Evolutionary conservation across 2,888 invertebrate genomes (phyloP).

Genomic region (Subacronicta megacephala): DNA sequence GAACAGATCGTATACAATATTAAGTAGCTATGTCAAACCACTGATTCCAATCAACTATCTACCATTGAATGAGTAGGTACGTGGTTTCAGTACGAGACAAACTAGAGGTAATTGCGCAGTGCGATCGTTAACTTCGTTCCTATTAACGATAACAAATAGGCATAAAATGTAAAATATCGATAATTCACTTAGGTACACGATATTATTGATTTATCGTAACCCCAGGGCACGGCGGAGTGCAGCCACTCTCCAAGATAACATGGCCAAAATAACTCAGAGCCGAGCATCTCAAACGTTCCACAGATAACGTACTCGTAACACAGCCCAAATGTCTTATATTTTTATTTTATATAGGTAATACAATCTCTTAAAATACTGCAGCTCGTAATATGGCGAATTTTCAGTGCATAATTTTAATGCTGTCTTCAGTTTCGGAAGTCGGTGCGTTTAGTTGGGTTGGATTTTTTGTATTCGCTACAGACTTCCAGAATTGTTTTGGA

Average conservation of each 20-base stretch:
- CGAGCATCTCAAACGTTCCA: conserved; percentile 75
- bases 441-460: too few relatives aligned
- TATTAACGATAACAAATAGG: conserved; percentile 62
- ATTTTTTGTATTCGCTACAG: too few relatives aligned
- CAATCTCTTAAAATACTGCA: conserved; percentile 9
- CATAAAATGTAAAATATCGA: conserved; percentile 72
- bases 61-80: conserved; percentile 27
- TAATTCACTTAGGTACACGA: conserved; percentile 76
- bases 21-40: conserved; percentile 29
- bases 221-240: conserved; percentile 73
- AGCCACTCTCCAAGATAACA: conserved; percentile 78
- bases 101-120: conserved; percentile 53
- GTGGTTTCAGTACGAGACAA: conserved; percentile 36
- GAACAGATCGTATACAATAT: conserved; percentile 3
- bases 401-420: conserved; percentile 61
- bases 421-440: too few relatives aligned
- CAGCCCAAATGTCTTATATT: conserved; percentile 64
- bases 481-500: too few relatives aligned
- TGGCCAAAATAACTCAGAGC: conserved; percentile 84
- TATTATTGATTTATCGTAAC: conserved; percentile 84
- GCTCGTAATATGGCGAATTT: conserved; percentile 56
- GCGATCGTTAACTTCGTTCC: conserved; percentile 57
- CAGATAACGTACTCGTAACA: conserved; percentile 76
- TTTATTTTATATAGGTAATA: conserved; percentile 73
- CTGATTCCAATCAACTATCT: conserved; percentile 32